These are phyloP conservation scores for Agrypnus murinus DNA, from an alignment of 2,888 invertebrate species.

Conservation along the genomic window DNA sequence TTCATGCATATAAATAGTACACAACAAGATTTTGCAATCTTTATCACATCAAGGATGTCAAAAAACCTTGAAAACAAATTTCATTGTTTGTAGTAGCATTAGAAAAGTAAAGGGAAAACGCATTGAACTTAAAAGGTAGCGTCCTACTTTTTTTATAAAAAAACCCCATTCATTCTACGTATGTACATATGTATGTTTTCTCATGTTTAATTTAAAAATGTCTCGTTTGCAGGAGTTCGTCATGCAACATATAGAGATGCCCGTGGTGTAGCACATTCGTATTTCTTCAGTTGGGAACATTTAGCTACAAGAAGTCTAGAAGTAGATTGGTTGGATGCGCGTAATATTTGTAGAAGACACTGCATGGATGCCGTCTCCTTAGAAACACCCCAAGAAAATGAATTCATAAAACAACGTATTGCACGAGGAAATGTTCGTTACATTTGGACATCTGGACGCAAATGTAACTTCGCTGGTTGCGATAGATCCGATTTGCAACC, in stretches of 20 bases:
- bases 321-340: constrained; percentile 93
- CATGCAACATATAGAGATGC: constrained; percentile 92
- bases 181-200: no score
- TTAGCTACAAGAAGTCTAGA: constrained; percentile 86
- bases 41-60: no score
- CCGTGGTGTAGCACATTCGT: constrained; percentile 90
- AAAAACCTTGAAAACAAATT: no score
- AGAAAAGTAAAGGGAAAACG: no score
- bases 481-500: constrained; percentile 88
- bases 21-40: no score
- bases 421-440: constrained; percentile 85
- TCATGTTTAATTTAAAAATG: no score
- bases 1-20: no score
- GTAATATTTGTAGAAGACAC: constrained; percentile 93
- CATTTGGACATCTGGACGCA: constrained; percentile 94
- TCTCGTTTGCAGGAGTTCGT: constrained; percentile 80
- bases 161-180: no score
- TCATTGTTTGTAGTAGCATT: no score
- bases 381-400: constrained; percentile 93
- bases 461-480: constrained; percentile 94
- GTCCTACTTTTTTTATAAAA: no score
- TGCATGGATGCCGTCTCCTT: constrained; percentile 95
- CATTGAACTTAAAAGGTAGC: no score
- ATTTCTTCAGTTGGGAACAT: constrained; percentile 96
- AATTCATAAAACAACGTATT: constrained; percentile 91